phyloP scores from a whole-genome alignment of 1,140 invertebrate species.

The Nasonia vitripennis region DNA sequence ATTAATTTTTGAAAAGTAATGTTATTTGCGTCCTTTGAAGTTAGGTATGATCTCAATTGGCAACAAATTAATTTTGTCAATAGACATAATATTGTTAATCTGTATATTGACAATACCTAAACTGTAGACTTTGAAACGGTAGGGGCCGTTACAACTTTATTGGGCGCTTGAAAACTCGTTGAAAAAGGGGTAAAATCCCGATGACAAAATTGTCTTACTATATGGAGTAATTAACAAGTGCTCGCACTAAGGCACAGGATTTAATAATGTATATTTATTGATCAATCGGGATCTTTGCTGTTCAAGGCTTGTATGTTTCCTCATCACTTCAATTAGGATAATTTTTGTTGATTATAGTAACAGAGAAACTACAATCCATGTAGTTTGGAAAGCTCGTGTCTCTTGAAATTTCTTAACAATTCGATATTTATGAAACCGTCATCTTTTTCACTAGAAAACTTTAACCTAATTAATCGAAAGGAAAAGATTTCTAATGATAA shows the following conservation, averaged over 20 bases:
- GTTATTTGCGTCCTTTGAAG: too few relatives aligned
- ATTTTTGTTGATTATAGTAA: constrained; percentile 23
- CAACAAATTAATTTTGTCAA: constrained; percentile 6
- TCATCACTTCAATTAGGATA: neutral
- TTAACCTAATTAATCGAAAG: constrained; percentile 11
- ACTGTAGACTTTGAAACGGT: neutral
- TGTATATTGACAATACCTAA: neutral
- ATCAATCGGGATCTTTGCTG: constrained; percentile 46
- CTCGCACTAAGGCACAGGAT: constrained; percentile 45
- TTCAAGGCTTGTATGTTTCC: constrained; percentile 37
- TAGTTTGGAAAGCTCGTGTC: constrained; percentile 40
- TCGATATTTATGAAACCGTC: constrained; percentile 16
- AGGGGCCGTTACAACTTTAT: neutral
- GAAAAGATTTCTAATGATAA: neutral
- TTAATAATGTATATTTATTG: constrained; percentile 28
- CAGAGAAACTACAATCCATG: constrained; percentile 42
- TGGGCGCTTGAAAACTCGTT: constrained; percentile 14
- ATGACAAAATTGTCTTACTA: neutral
- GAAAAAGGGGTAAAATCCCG: neutral
- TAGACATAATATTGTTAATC: neutral
- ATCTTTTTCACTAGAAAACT: constrained; percentile 24
- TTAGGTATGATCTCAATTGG: neutral
- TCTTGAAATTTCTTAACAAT: constrained; percentile 26
- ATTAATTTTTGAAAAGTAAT: too few relatives aligned
- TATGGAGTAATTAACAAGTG: constrained; percentile 33